These are phyloP conservation scores for Smutsia gigantea DNA, from an alignment of 2,797 vertebrate species.

Conservation along the genomic window DNA sequence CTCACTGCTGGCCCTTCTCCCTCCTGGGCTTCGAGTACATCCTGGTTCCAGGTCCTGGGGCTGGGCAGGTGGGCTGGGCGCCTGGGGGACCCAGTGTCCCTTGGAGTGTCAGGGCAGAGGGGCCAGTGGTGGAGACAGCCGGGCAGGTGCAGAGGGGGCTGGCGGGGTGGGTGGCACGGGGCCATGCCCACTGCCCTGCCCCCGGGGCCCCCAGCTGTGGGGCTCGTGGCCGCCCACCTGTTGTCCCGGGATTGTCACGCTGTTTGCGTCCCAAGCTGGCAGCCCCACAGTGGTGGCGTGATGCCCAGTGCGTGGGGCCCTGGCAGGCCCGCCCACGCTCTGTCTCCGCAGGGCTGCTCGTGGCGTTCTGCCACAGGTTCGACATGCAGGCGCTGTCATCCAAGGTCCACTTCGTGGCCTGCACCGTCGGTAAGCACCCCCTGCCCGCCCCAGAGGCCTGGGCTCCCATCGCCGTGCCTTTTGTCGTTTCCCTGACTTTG, in stretches of 20 bases:
- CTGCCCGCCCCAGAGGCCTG: fast-evolving
- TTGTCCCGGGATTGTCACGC: no score
- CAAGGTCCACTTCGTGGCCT: slow-evolving; percentile 96
- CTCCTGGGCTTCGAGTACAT: slow-evolving; percentile 98
- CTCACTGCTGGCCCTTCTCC: slow-evolving; percentile 95
- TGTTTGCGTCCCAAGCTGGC: not conserved
- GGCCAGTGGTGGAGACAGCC: not conserved
- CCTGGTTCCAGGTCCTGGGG: slow-evolving; percentile 94
- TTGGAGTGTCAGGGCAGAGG: not conserved
- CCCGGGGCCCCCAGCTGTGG: no score
- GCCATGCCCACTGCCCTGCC: no score
- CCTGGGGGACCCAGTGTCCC: not conserved
- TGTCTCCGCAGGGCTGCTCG: slow-evolving; percentile 91
- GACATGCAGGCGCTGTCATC: slow-evolving; percentile 96
- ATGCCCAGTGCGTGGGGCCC: no score
- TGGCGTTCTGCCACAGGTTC: slow-evolving; percentile 97
- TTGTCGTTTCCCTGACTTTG: not conserved
- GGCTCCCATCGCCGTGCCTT: not conserved
- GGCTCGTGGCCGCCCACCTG: no score
- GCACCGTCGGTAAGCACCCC: slow-evolving; percentile 91
- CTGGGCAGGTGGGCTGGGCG: fast-evolving
- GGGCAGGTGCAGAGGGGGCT: fast-evolving
- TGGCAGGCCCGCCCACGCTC: not conserved
- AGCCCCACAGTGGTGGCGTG: not conserved
- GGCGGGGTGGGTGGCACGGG: no score